Base-by-base conservation (phyloP, 2,888 invertebrate genomes). In the Arctia plantaginis region DNA sequence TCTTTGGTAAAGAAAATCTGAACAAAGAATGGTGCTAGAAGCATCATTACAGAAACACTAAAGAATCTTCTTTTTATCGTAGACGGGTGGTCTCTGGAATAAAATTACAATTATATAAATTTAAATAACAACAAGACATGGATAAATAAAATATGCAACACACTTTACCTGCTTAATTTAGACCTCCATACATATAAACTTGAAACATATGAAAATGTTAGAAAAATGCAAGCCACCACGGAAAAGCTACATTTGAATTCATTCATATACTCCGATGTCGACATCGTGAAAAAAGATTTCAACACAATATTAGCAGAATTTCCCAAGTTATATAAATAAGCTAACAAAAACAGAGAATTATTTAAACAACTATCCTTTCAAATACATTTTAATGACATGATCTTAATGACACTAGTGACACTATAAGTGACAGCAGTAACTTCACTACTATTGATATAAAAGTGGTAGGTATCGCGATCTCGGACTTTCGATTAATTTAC, bases 131-230 rank as follows among this genome's bases (percentile, higher is more conserved):
- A 62, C 0, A 27, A 7, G 67, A 33, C 15, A 33, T 39, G n/a
- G 6, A 35, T 30, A 30, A 20, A 55, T 35, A 35, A 35, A 30
- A 10, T 59, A 59, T 27, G 27, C 27, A 62, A 18, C 39, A 47
- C n/a, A 51, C 23, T 74, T 89, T 96, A 97, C 98, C 98, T 98
- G 96, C 96, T 96, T 86, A 97, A 96, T 87, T 97, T 97, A 75
- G 97, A 97, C 86, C 97, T 97, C 98, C 99, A 99, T 72, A 99
- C 96, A 92, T 99, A 98, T 76, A 99, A 96, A 93, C 99, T 99
- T 75, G 97, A 97, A 81, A 99, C 98, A 95, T 98, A 99, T 59
- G 97, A 95, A 82, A 98, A 92, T 20, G 98, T 98, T 86, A 99
- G 96, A 78, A 97, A 93, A 82, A 98, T 95, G 94, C 98, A 98